phyloP scores from a whole-genome alignment of 1,140 invertebrate species.

The Phthorimaea operculella region DNA sequence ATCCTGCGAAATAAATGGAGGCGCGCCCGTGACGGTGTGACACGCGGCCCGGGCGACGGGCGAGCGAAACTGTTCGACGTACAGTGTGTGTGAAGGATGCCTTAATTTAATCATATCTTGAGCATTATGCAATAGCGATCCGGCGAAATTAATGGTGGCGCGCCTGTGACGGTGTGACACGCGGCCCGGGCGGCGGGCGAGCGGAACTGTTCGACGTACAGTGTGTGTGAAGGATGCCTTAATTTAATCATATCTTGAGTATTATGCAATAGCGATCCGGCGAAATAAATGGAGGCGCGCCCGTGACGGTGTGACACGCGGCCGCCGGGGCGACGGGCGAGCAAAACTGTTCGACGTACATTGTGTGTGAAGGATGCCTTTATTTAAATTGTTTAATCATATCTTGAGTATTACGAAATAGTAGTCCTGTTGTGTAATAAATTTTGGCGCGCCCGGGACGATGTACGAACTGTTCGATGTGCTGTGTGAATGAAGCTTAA shows the following conservation, averaged over 20 bases:
- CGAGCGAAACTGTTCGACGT: too few species aligned
- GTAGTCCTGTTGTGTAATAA: conserved; percentile 34
- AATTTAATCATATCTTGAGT: too few species aligned
- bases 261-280: conserved; percentile 29
- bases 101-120: too few species aligned
- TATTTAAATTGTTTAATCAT: too few species aligned
- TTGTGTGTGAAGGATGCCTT: too few species aligned
- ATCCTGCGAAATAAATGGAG: conserved; percentile 36
- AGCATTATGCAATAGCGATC: conserved; percentile 31
- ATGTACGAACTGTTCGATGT: too few species aligned
- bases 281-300: conserved; percentile 32
- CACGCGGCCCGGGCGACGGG: conserved; percentile 18
- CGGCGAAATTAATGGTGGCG: conserved; percentile 32
- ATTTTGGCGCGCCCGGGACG: conserved; percentile 28
- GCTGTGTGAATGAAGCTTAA: too few species aligned
- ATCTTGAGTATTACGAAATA: too few species aligned
- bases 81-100: too few species aligned
- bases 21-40: conserved; percentile 29
- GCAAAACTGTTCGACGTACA: too few species aligned
- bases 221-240: too few species aligned
- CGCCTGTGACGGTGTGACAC: conserved; percentile 30
- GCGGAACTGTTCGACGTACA: too few species aligned
- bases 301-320: conserved; percentile 31
- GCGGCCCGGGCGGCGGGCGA: conserved; percentile 11
- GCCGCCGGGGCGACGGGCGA: conserved; percentile 9